Percentiles rank a stretch among this genome's conserved stretches.
Evolutionary conservation across 2,888 invertebrate genomes (phyloP).

Genomic region (Coelinius sp.): DNA sequence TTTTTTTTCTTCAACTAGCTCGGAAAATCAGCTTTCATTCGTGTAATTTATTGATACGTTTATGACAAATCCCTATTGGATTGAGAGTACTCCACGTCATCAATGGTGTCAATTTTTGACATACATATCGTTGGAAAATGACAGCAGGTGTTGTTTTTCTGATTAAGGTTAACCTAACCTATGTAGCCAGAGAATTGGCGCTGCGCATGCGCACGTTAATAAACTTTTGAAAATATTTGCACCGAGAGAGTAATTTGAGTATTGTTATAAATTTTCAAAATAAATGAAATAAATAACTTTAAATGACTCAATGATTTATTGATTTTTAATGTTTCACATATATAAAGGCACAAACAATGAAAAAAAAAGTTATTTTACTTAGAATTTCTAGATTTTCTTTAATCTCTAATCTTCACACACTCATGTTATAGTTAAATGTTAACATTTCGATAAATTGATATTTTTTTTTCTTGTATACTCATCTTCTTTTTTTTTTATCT

Average conservation of each 20-base stretch:
- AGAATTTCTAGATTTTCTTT: slow-evolving; percentile 18
- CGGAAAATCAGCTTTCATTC: background rate
- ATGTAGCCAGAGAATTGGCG: background rate
- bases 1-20: background rate
- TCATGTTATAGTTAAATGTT: slow-evolving; percentile 27
- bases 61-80: background rate
- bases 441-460: slow-evolving; percentile 49
- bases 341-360: slow-evolving; percentile 65
- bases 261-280: background rate
- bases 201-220: background rate
- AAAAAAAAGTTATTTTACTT: slow-evolving; percentile 50
- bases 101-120: slow-evolving; percentile 6
- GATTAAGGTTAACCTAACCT: background rate
- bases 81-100: slow-evolving; percentile 33
- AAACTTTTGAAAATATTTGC: no score
- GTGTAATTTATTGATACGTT: background rate
- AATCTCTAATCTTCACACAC: background rate
- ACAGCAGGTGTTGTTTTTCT: background rate
- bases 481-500: slow-evolving; percentile 18
- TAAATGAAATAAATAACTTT: slow-evolving; percentile 12
- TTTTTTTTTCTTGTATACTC: slow-evolving; percentile 26
- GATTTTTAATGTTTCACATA: slow-evolving; percentile 56
- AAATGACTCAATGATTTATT: slow-evolving; percentile 43
- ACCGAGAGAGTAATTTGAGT: no score
- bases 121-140: background rate